Evolutionary conservation across 1,140 invertebrate genomes (phyloP).

Genomic region (Drosophila biarmipes): DNA sequence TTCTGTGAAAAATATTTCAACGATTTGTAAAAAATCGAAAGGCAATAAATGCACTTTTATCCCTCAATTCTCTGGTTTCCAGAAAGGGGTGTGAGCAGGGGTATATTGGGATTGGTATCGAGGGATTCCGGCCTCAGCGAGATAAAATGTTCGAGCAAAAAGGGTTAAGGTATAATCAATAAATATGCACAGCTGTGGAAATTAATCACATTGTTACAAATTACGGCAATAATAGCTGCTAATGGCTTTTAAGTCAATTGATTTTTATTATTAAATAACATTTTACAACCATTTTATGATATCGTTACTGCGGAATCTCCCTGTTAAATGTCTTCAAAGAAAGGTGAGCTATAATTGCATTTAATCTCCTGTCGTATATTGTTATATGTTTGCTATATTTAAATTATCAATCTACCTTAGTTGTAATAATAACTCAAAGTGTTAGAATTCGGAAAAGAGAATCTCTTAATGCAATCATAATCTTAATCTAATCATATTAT

Average conservation of each 20-base stretch:
- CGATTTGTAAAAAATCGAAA: conserved; percentile 79
- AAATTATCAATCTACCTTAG: too few relatives aligned
- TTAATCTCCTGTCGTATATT: too few relatives aligned
- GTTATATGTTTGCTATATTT: too few relatives aligned
- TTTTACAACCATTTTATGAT: neutral
- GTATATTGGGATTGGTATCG: neutral
- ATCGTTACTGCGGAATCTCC: neutral
- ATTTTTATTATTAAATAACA: neutral
- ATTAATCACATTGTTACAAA: neutral
- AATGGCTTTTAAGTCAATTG: neutral
- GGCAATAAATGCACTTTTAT: conserved; percentile 58
- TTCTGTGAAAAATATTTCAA: conserved; percentile 73
- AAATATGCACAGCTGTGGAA: conserved; percentile 1
- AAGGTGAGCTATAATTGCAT: neutral
- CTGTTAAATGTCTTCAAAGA: neutral
- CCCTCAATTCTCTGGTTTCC: conserved; percentile 24
- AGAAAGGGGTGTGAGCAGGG: conserved; percentile 5
- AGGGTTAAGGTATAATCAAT: conserved; percentile 1
- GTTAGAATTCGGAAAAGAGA: too few relatives aligned
- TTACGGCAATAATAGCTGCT: neutral
- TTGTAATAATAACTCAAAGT: too few relatives aligned
- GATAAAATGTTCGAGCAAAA: neutral
- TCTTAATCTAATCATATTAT: too few relatives aligned
- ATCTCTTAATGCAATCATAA: too few relatives aligned
- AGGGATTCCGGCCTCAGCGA: neutral